Evolutionary conservation across 2,113 vertebrate species (phyloP), one percentile per base, ranked within the genome.

Genomic region (Heterotis niloticus): DNA sequence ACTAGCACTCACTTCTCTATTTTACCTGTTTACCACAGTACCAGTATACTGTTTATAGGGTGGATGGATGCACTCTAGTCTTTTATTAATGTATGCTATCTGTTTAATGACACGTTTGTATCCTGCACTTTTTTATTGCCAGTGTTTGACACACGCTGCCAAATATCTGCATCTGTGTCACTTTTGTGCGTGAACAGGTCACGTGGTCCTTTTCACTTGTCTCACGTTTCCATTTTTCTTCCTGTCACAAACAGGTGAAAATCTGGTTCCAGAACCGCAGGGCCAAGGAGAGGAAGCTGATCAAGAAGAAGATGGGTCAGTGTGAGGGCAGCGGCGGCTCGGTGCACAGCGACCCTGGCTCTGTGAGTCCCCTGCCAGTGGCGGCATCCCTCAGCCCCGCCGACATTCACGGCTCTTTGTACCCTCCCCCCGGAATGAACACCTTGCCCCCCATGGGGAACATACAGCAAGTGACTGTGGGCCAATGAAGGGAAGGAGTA

Each of bases 231-330:
- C 34, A 7, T 44, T 44, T 44, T 44, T 44, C 34, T 44, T 44
- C 34, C 34, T 7, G 34, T 7, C 3, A 7, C 3, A 44, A 76
- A 59, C 88, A 98, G 96, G 95, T 97, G 65, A 97, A 98, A 89
- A 98, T 98, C 78, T 98, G 96, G 96, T 98, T 98, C 87, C 96
- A 98, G 89, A 97, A 98, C 83, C 95, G 94, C 76, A 90, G 96
- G 81, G 96, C 96, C 0, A 98, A 97, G 83, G 96, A 98, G 82
- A 92, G 96, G 81, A 98, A 98, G 81, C 86, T 98, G 84, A 94
- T 96, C 76, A 97, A 96, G 90, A 97, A 96, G 93, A 98, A 98
- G 87, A 86, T 96, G 84, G 95, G 94, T 1, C 95, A 95, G 88
- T 96, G 94, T 34, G 95, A 96, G 75, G 95, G 94, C 84, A 96